These are phyloP conservation scores for Thamnaconus septentrionalis DNA, from an alignment of 2,113 vertebrate genomes.

Conservation along the genomic window DNA sequence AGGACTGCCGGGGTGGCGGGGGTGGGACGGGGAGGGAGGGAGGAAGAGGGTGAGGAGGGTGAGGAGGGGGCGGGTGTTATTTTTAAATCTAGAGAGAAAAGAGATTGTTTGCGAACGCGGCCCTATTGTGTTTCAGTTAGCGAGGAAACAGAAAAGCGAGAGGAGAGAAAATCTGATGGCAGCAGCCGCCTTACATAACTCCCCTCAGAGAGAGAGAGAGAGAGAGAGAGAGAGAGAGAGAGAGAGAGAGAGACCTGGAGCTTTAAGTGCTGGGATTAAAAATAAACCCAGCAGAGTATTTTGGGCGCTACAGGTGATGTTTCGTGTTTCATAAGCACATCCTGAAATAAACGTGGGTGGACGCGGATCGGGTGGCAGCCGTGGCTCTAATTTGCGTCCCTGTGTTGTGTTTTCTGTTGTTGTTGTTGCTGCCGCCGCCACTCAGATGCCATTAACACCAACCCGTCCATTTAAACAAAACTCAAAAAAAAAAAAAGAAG, in stretches of 20 bases:
- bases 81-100: conserved; percentile 58
- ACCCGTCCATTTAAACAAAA: background rate
- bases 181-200: conserved; percentile 59
- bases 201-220: conserved; percentile 12
- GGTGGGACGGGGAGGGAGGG: background rate
- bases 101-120: conserved; percentile 41
- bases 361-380: conserved; percentile 7
- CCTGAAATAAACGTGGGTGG: conserved; percentile 33
- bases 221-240: too few species aligned
- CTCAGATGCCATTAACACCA: background rate
- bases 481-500: conserved; percentile 1
- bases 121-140: conserved; percentile 57
- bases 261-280: conserved; percentile 48
- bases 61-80: conserved; percentile 35
- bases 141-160: conserved; percentile 6
- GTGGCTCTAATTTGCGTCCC: conserved; percentile 15
- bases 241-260: too few species aligned
- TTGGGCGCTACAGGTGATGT: conserved; percentile 40
- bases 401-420: conserved; percentile 6
- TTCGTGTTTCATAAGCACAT: conserved; percentile 53
- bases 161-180: conserved; percentile 27
- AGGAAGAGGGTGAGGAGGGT: conserved; percentile 21
- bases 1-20: conserved; percentile 16
- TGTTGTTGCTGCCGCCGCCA: background rate
- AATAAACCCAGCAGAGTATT: conserved; percentile 44